phyloP scores from a whole-genome alignment of 2,797 vertebrate genomes.

The Acomys russatus region DNA sequence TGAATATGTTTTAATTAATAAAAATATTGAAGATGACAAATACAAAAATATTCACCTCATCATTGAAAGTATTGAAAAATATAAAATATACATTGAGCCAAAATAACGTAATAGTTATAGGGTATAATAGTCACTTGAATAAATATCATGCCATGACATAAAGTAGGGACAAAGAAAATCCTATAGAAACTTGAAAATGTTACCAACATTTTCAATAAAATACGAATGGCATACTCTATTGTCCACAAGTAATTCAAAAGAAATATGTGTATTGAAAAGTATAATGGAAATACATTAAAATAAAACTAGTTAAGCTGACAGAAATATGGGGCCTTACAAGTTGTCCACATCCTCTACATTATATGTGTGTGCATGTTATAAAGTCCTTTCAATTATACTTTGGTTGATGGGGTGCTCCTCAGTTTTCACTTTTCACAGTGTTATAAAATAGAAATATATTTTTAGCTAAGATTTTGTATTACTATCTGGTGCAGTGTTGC shows the following conservation, averaged over 20 bases:
- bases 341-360: not conserved
- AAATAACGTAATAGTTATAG: constrained; percentile 7
- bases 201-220: not conserved
- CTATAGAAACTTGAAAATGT: constrained; percentile 16
- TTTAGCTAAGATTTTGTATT: not conserved
- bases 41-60: not conserved
- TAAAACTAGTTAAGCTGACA: not conserved
- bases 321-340: not conserved
- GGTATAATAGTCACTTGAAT: not conserved
- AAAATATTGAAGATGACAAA: constrained; percentile 12
- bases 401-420: not conserved
- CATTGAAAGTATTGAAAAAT: constrained; percentile 38
- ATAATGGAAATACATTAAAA: constrained; percentile 38
- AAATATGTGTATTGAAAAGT: constrained; percentile 29
- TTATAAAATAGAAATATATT: constrained; percentile 23
- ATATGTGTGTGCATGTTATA: not conserved
- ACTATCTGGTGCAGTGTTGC: too few relatives aligned
- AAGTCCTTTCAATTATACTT: not conserved
- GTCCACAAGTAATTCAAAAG: constrained; percentile 46
- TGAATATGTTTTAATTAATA: constrained; percentile 13
- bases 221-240: constrained; percentile 33
- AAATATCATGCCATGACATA: constrained; percentile 19
- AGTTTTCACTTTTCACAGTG: not conserved
- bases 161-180: constrained; percentile 31
- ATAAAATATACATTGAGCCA: not conserved